Base-by-base conservation (phyloP, 1,140 invertebrate genomes). In the Drosophila pseudoobscura region DNA sequence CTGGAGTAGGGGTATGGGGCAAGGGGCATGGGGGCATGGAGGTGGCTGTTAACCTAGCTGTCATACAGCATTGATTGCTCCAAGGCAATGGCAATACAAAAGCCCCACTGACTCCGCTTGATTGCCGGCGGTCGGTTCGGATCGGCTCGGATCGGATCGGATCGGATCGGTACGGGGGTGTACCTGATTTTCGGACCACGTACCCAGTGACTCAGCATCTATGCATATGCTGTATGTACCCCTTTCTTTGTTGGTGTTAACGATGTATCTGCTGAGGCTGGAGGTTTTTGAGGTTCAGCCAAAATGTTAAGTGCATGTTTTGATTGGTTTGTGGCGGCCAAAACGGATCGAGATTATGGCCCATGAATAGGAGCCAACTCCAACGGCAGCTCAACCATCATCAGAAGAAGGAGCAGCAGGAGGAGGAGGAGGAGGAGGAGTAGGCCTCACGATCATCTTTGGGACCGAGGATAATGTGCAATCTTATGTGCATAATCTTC, bases 1-100 rank as follows among this genome's bases (percentile, higher is more conserved):
- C 8, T 15, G 20, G 44, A 7, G n/a, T 20, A 2, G 22, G 29
- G 6, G 46, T 1, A 11, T 43, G 6, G 44, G 41, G 20, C 0
- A 6, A 17, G 50, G 9, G 3, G 7, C n/a, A 13, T 0, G 49
- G 11, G 31, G 24, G 8, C 31, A 31, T 2, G 54, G 60, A 39
- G 53, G 64, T 15, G 71, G 76, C 83, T 68, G 83, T 88, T 87
- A 87, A 82, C 82, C 82, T 88, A 87, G 82, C 82, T 87, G 82
- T 87, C 82, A 87, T 87, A 88, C 82, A 87, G 83, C 82, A 87
- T 87, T 87, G 82, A 87, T 87, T 87, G 82, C 83, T 75, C 29
- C 52, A 52, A 85, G 80, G 80, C 80, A 80, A 61, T 62, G 75
- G 56, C 60, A 75, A 68, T 24, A 68, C 71, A 75, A 75, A 66